Base-by-base conservation (phyloP, 2,113 vertebrate genomes). In the Corynorhinus townsendii region DNA sequence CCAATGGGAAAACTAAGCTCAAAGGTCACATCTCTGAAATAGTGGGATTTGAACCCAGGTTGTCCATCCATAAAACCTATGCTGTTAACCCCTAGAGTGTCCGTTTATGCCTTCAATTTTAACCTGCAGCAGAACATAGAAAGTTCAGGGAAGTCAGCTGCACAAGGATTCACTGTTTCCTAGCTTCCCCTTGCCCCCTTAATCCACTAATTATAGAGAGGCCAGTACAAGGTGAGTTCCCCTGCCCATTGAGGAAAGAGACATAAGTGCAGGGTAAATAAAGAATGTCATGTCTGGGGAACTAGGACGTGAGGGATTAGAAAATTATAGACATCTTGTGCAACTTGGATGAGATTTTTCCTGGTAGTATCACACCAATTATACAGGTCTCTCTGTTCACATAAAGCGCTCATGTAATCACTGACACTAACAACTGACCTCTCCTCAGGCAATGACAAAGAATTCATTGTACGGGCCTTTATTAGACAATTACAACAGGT, bases 361-460 rank as follows among this genome's bases (percentile, higher is more conserved):
- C 64, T 91, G 94, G 80, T 92, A 96, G 75, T 89, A 95, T 86
- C 93, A 94, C 11, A 95, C 82, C 90, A 97, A 86, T 98, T 97
- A 98, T 75, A 90, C 35, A 97, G 93, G 87, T 90, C 76, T 97
- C 97, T 95, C 93, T 97, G 68, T 97, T 98, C 93, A 96, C 96
- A 96, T 97, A 97, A 97, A 97, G 93, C 11, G 14, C 79, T 97
- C 97, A 66, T 96, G 69, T 97, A 98, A 97, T 97, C 97, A 71
- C 95, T 97, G 94, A 97, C 66, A 92, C 97, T 97, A 92, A 96
- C 92, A 98, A 97, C 97, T 98, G 96, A 98, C 93, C 97, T 95
- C 95, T 98, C 98, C 97, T 98, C 97, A 80, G 91, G 98, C 96
- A 97, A 98, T 98, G 97, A 98, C 98, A 98, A 98, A 97, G 98